Conservation (phyloP, 2,113 vertebrate genomes). For the Ochotona curzoniae region DNA sequence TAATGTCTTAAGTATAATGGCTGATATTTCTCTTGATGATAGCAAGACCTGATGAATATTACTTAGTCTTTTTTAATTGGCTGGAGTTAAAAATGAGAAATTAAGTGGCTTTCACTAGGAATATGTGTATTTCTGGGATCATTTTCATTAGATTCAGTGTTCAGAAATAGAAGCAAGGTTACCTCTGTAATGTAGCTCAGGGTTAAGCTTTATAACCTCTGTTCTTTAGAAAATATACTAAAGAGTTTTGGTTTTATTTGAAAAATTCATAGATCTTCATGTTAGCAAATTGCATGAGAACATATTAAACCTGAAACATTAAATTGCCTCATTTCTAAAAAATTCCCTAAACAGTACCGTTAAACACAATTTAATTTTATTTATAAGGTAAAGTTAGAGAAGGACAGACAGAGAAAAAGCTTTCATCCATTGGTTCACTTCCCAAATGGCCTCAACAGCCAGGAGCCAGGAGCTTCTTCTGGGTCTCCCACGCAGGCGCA, state of each 20-base stretch:
- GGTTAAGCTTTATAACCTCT: neutral
- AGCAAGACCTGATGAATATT: slow-evolving; percentile 27
- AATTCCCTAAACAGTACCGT: neutral
- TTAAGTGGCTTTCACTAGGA: slow-evolving; percentile 12
- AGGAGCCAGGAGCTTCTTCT: too few species aligned
- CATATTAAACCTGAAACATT: slow-evolving; percentile 31
- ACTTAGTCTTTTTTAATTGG: slow-evolving; percentile 56
- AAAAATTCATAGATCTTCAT: slow-evolving; percentile 36
- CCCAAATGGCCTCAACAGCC: too few species aligned
- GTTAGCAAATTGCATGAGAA: neutral
- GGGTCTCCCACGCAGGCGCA: too few species aligned
- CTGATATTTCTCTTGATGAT: slow-evolving; percentile 22
- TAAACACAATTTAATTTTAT: neutral
- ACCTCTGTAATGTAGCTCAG: neutral
- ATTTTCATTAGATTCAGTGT: slow-evolving; percentile 50
- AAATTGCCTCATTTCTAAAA: neutral
- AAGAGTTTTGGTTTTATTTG: slow-evolving; percentile 22
- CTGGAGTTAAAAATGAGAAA: slow-evolving; percentile 62
- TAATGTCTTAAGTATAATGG: slow-evolving; percentile 16
- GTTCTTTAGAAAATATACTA: slow-evolving; percentile 15
- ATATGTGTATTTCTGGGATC: slow-evolving; percentile 50
- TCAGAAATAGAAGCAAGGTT: slow-evolving; percentile 29
- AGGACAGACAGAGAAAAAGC: too few species aligned
- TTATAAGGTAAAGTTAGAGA: too few species aligned
- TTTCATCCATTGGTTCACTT: too few species aligned